Percentiles rank a stretch among this genome's conserved stretches.
phyloP scores from a whole-genome alignment of 2,888 invertebrate genomes.

The Apoderus coryli region DNA sequence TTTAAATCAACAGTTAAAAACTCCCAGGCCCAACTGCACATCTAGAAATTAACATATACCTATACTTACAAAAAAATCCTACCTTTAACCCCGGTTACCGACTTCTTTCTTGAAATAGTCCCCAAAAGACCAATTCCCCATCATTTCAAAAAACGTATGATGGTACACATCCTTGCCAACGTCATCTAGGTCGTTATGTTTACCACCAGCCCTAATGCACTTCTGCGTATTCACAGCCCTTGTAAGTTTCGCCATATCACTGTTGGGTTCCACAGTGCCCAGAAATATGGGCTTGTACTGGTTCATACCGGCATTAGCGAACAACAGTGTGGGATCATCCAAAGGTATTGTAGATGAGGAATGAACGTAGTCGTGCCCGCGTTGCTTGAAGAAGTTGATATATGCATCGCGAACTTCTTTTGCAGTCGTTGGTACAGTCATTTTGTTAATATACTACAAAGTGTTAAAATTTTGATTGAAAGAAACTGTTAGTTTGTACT shows the following conservation, averaged over 20 bases:
- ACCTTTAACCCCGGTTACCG: too few species aligned
- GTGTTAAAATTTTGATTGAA: too few species aligned
- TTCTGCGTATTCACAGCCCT: slow-evolving; percentile 94
- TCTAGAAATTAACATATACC: too few species aligned
- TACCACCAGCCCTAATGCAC: slow-evolving; percentile 91
- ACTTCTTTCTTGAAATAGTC: slow-evolving; percentile 99
- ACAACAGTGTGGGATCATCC: slow-evolving; percentile 95
- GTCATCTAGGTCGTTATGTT: slow-evolving; percentile 99
- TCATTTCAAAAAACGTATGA: slow-evolving; percentile 99
- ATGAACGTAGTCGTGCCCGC: slow-evolving; percentile 86
- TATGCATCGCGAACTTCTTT: slow-evolving; percentile 73
- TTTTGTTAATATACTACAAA: slow-evolving; percentile 11
- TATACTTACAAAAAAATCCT: too few species aligned
- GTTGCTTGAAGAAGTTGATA: slow-evolving; percentile 79
- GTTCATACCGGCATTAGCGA: slow-evolving; percentile 98
- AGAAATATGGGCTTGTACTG: slow-evolving; percentile 98
- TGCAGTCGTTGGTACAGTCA: slow-evolving; percentile 39
- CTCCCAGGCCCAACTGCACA: slow-evolving; percentile 97
- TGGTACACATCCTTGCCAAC: slow-evolving; percentile 99
- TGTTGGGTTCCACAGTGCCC: slow-evolving; percentile 90
- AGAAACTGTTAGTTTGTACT: too few species aligned
- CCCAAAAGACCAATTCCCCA: slow-evolving; percentile 99
- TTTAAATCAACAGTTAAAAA: slow-evolving; percentile 69
- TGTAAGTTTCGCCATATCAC: slow-evolving; percentile 82
- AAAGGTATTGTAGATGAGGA: slow-evolving; percentile 94